Evolutionary conservation across 2,113 vertebrate genomes (phyloP).

Genomic region (Bostrychus sinensis): DNA sequence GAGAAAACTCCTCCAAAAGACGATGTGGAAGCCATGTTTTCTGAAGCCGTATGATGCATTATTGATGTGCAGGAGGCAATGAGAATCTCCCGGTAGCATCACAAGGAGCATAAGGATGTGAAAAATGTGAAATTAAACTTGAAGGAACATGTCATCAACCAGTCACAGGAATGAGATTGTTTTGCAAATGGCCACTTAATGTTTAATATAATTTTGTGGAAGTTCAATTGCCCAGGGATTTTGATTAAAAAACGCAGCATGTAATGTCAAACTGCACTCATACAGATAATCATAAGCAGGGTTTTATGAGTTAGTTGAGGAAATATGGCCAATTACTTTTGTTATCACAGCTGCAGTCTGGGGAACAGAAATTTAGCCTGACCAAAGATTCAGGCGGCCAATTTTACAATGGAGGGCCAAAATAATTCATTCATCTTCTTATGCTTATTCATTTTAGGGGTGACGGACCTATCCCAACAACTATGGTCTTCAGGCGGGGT

Average conservation of each 20-base stretch:
- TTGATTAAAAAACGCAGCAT: background rate
- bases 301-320: no score
- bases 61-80: background rate
- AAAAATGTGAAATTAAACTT: conserved; percentile 1
- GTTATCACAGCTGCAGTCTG: no score
- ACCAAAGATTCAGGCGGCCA: no score
- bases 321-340: no score
- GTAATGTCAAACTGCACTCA: no score
- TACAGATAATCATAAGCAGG: no score
- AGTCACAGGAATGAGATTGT: background rate
- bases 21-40: background rate
- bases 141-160: background rate
- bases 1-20: background rate
- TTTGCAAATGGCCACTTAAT: background rate
- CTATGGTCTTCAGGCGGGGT: no score
- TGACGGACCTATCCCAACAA: no score
- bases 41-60: background rate
- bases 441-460: no score
- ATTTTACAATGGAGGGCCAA: no score
- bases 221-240: background rate
- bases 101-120: background rate
- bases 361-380: no score
- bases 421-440: no score
- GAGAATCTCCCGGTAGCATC: background rate
- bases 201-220: background rate